Percentiles rank a stretch among this genome's conserved stretches.
phyloP scores from a whole-genome alignment of 2,888 invertebrate genomes.

The Xylota sylvarum region DNA sequence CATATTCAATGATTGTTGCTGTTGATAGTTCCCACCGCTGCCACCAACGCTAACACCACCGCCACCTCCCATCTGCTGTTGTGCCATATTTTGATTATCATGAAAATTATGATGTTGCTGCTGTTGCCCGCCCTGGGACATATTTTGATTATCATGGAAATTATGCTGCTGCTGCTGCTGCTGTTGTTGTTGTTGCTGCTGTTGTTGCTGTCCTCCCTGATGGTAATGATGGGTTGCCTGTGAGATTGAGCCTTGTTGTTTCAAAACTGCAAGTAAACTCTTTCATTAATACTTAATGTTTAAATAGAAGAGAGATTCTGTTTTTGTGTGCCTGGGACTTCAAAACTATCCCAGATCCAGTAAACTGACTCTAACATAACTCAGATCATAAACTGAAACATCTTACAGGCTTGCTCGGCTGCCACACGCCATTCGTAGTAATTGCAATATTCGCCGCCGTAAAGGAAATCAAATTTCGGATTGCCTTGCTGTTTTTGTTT shows the following conservation, averaged over 20 bases:
- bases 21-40: slow-evolving; percentile 9
- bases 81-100: slow-evolving; percentile 74
- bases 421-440: slow-evolving; percentile 99
- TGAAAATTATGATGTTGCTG: slow-evolving; percentile 80
- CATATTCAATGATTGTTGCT: slow-evolving; percentile 43
- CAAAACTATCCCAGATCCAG: slow-evolving; percentile 74
- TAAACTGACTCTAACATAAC: slow-evolving; percentile 41
- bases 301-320: slow-evolving; percentile 2
- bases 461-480: slow-evolving; percentile 98
- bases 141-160: slow-evolving; percentile 70
- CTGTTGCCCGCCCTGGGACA: slow-evolving; percentile 63
- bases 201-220: slow-evolving; percentile 77
- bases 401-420: slow-evolving; percentile 96
- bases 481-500: slow-evolving; percentile 99
- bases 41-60: slow-evolving; percentile 80
- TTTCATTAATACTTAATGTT: slow-evolving; percentile 56
- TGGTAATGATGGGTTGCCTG: slow-evolving; percentile 80
- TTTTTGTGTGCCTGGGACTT: slow-evolving; percentile 44
- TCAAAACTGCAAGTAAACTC: slow-evolving; percentile 88
- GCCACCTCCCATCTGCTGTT: slow-evolving; percentile 85
- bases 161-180: slow-evolving; percentile 77
- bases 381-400: slow-evolving; percentile 62
- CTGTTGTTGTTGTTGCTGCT: slow-evolving; percentile 79
- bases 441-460: slow-evolving; percentile 97
- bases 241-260: slow-evolving; percentile 88